Evolutionary conservation across 2,888 invertebrate species (phyloP).

Genomic region (Himalopsyche anomala): DNA sequence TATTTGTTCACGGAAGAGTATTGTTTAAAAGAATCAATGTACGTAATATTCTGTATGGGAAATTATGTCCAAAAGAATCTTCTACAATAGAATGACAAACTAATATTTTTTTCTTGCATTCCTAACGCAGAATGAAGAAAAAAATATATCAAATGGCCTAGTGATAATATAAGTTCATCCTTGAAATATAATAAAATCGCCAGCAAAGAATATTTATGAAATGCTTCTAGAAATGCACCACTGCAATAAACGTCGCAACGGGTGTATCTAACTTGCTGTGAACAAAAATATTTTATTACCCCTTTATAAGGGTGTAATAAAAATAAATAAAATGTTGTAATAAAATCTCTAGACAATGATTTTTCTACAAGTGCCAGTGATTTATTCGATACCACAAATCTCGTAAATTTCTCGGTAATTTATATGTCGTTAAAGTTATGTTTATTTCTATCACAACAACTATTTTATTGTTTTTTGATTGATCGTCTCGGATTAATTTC

Average conservation of each 20-base stretch:
- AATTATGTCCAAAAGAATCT: no score
- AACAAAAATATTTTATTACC: slow-evolving; percentile 38
- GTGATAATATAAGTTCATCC: no score
- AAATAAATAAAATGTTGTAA: not conserved
- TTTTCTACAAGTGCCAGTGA: slow-evolving; percentile 12
- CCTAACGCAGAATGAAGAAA: no score
- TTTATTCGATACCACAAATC: slow-evolving; percentile 6
- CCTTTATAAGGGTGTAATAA: slow-evolving; percentile 20
- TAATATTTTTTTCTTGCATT: no score
- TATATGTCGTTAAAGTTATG: slow-evolving; percentile 4
- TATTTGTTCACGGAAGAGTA: no score
- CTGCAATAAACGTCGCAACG: not conserved
- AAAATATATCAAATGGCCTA: no score
- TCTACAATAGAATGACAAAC: no score
- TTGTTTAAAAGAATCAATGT: no score
- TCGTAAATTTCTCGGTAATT: not conserved
- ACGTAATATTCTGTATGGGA: no score
- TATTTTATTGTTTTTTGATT: slow-evolving; percentile 7
- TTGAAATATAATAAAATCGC: no score
- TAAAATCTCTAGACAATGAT: slow-evolving; percentile 37
- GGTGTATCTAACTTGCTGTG: not conserved
- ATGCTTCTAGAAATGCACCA: not conserved
- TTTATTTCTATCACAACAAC: slow-evolving; percentile 27
- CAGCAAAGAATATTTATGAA: not conserved
- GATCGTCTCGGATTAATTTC: not conserved